Base-by-base conservation (phyloP, 2,888 invertebrate species). In the Pristionchus japonicus region DNA sequence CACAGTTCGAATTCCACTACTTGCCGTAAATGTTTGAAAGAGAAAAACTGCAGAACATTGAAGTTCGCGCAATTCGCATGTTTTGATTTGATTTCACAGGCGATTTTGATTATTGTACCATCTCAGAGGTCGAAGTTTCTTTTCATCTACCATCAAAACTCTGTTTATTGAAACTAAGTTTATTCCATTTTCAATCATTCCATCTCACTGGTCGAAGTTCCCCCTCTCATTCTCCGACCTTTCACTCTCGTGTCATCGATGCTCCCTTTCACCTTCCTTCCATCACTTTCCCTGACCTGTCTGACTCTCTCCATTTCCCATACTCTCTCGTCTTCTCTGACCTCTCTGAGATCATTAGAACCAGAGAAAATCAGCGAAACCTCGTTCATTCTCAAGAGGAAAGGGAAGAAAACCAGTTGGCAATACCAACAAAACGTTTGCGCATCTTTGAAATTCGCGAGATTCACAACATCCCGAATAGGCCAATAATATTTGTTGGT, bases 321-420 rank as follows among this genome's bases (percentile, higher is more conserved):
- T 57, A n/a, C 3, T 57, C n/a, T 57, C 57, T 57, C 57, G n/a
- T 0, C 57, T 23, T 57, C n/a, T 57, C 57, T 57, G 7, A 9
- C 57, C 57, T 23, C 57, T 6, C 9, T 2, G 57, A 57, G 23
- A n/a, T 57, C 57, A 23, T 23, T 20, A 6, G 57, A 9, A 57
- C 23, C n/a, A 9, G 57, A 57, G 57, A 57, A n/a, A 57, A n/a
- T 4, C 57, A 20, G 70, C 70, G 34, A 64, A 64, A 31, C 67
- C 23, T 13, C 20, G 37, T n/a, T 64, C 43, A 43, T n/a, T 7
- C 17, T 67, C 64, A 31, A 70, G 70, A 70, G 70, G 57, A n/a
- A 57, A 7, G 57, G n/a, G n/a, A 57, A 57, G 70, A 20, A 37
- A 70, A 70, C 70, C 70, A 70, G 70, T 70, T 70, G 70, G 37